Conservation (phyloP, 2,113 vertebrate genomes). For the Larimichthys crocea region DNA sequence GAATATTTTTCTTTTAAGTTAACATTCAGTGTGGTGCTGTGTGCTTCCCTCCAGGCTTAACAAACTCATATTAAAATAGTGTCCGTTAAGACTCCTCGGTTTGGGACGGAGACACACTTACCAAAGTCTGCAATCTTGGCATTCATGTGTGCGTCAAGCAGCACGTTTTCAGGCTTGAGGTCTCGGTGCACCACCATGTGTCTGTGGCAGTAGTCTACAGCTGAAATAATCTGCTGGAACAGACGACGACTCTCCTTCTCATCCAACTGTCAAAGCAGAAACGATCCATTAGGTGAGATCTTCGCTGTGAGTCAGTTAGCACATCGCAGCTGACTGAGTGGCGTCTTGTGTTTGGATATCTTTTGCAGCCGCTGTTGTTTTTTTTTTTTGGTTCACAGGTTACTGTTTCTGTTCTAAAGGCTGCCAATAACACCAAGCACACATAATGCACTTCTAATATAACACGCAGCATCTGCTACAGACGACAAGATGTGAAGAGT, state of each 20-base stretch:
- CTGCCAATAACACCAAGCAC: neutral
- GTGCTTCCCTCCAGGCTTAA: too few relatives aligned
- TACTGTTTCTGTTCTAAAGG: conserved; percentile 7
- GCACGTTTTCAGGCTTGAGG: conserved; percentile 98
- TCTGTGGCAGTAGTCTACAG: conserved; percentile 97
- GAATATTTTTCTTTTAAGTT: too few relatives aligned
- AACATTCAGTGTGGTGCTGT: too few relatives aligned
- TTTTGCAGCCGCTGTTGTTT: conserved; percentile 7
- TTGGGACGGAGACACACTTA: conserved; percentile 71
- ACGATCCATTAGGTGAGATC: conserved; percentile 55
- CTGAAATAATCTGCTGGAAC: conserved; percentile 99
- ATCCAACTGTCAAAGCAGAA: conserved; percentile 87
- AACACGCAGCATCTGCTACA: neutral
- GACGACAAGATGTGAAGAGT: neutral
- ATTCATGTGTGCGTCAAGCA: conserved; percentile 99
- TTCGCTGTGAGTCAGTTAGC: conserved; percentile 49
- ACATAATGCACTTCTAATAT: conserved; percentile 11
- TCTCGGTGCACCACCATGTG: conserved; percentile 99
- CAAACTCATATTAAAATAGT: neutral
- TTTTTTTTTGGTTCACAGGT: conserved; percentile 20
- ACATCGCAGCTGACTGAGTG: conserved; percentile 53
- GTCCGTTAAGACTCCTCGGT: neutral
- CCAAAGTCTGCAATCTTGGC: conserved; percentile 99
- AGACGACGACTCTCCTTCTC: conserved; percentile 97
- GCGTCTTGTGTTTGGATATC: conserved; percentile 22